phyloP scores from a whole-genome alignment of 2,888 invertebrate genomes.

The Cylindroiulus punctatus region DNA sequence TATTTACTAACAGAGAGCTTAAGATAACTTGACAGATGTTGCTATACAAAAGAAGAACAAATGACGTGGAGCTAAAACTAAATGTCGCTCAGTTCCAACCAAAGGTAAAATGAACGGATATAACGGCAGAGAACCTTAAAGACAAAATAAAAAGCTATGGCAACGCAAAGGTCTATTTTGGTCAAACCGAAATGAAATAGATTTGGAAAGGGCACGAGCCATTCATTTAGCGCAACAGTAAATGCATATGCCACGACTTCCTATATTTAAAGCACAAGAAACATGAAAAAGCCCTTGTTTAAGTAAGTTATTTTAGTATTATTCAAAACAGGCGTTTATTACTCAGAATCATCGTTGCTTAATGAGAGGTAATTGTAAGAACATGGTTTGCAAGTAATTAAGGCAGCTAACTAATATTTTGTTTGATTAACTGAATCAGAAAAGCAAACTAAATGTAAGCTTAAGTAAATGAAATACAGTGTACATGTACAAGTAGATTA shows the following conservation, averaged over 20 bases:
- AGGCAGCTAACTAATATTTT: too few relatives aligned
- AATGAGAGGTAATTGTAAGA: too few relatives aligned
- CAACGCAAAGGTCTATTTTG: background rate
- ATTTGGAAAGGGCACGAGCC: background rate
- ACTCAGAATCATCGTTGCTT: too few relatives aligned
- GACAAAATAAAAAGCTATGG: background rate
- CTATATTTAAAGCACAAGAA: too few relatives aligned
- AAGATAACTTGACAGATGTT: slow-evolving; percentile 18
- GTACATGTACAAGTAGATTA: too few relatives aligned
- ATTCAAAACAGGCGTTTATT: too few relatives aligned
- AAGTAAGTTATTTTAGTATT: too few relatives aligned
- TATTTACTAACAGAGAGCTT: slow-evolving; percentile 1
- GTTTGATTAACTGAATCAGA: too few relatives aligned
- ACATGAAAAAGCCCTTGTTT: too few relatives aligned
- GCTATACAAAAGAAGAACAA: slow-evolving; percentile 18
- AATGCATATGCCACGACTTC: background rate
- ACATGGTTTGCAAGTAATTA: too few relatives aligned
- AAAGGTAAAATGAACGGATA: background rate
- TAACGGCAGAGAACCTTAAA: background rate
- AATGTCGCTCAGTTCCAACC: slow-evolving; percentile 3
- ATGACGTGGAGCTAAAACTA: slow-evolving; percentile 14
- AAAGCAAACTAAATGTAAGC: too few relatives aligned
- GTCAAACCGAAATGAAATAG: background rate
- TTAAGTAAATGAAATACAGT: too few relatives aligned
- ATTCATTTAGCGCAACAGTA: background rate